Evolutionary conservation across 2,797 vertebrate genomes (phyloP), one percentile per base, ranked within the genome.

Genomic region (Diplodus puntazzo): DNA sequence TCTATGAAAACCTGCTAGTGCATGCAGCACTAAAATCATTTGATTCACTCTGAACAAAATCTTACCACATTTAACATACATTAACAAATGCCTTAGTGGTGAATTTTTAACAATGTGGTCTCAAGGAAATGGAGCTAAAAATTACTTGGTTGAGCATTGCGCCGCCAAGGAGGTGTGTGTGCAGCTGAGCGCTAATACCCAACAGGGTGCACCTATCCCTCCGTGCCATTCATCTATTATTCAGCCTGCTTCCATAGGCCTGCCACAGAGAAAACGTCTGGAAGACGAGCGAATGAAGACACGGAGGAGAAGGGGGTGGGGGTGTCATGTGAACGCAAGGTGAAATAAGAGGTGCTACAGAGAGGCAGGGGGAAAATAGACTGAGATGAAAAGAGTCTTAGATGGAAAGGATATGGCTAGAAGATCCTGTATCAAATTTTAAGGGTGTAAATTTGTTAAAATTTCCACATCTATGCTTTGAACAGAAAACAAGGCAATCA

Each of bases 161-260:
- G 25, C 45, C 75, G 52, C 65, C 30, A 78, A 58, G 48, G 72
- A 72, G 34, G 71, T 46, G 55, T 27, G 55, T 34, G 63, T 72
- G 63, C 53, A 68, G 64, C 58, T 54, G 46, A 75, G 17, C 1
- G 3, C 45, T 74, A 73, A 84, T 46, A 75, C 73, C 76, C 27
- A 82, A 81, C 58, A 82, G 81, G 75, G 78, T 77, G 77, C 84
- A 88, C 77, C 27, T 52, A 69, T 89, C 74, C 12, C 75, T 87
- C 54, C 2, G 45, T 79, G 83, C 73, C 71, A 77, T 82, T 89
- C 77, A 94, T 95, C 78, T 74, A 94, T 95, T 94, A 95, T 94
- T 95, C 80, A 94, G 70, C 59, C 81, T 72, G 65, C 87, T 89
- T 92, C 79, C 70, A 85, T 66, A 53, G 71, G 27, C 54, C 68